A percentile compares a stretch with the other conserved stretches of the same genome.
phyloP scores from a whole-genome alignment of 2,113 vertebrate species.

The Melospiza georgiana region DNA sequence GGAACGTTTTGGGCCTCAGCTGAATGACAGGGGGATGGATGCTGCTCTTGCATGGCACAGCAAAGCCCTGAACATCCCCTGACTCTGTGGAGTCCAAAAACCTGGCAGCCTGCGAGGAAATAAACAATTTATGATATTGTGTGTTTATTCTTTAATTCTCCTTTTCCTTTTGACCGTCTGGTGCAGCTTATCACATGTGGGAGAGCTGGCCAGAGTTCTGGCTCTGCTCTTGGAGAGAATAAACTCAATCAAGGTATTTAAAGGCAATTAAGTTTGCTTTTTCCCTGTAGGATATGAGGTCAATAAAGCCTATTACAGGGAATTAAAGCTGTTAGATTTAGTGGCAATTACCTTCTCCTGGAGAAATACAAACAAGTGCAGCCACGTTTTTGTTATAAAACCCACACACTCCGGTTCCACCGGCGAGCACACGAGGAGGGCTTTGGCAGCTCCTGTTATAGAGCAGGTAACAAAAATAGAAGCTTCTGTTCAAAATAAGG shows the following conservation, averaged over 20 bases:
- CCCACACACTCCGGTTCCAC: background rate
- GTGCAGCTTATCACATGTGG: rapidly evolving
- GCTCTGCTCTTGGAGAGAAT: background rate
- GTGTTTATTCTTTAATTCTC: background rate
- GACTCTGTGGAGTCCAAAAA: background rate
- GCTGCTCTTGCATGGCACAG: background rate
- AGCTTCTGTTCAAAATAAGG: background rate
- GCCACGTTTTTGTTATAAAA: background rate
- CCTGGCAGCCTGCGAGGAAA: rapidly evolving
- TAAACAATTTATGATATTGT: background rate
- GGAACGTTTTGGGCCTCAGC: background rate
- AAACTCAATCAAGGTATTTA: constrained; percentile 2
- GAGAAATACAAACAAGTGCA: background rate
- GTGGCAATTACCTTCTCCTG: background rate
- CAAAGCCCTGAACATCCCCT: background rate
- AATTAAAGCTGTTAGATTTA: constrained; percentile 28
- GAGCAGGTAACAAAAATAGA: background rate
- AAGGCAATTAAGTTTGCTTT: constrained; percentile 32
- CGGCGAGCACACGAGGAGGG: background rate
- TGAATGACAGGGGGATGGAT: background rate
- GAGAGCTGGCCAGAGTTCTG: background rate
- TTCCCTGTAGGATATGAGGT: background rate
- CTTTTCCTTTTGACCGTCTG: background rate
- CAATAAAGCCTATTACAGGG: constrained; percentile 1
- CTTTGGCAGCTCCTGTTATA: background rate